Conservation (phyloP, 2,888 invertebrate species). For the Brachyopa scutellaris region DNA sequence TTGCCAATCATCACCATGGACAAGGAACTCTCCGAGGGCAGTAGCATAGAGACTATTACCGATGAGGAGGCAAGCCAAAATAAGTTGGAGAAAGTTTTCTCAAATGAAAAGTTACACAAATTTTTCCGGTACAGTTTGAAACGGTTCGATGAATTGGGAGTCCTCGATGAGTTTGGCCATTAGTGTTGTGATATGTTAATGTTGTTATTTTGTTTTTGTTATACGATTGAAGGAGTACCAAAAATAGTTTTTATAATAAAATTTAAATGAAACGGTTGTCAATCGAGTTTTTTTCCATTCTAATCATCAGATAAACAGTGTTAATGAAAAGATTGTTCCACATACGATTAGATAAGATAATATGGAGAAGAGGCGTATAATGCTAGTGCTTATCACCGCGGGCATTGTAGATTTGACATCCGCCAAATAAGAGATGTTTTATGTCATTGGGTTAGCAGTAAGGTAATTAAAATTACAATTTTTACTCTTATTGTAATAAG, state of each 20-base stretch:
- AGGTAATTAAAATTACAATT: no score
- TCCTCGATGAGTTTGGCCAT: conserved; percentile 75
- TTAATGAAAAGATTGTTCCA: not conserved
- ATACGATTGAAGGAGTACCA: no score
- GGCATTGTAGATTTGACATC: no score
- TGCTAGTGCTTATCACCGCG: no score
- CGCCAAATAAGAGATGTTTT: no score
- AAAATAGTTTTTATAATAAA: no score
- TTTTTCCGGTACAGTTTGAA: conserved; percentile 76
- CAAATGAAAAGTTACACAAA: conserved; percentile 75
- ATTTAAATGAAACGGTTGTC: no score
- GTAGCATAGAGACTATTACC: conserved; percentile 75
- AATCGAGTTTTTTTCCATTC: no score
- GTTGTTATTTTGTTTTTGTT: not conserved
- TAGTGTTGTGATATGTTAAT: not conserved
- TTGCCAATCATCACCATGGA: conserved; percentile 77
- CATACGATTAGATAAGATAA: no score
- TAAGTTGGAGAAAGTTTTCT: conserved; percentile 75
- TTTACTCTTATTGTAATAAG: no score
- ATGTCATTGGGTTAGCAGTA: no score
- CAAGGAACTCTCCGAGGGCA: conserved; percentile 75
- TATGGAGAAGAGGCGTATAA: no score
- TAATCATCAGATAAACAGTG: conserved; percentile 5
- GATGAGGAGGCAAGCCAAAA: conserved; percentile 73
- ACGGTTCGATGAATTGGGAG: conserved; percentile 76